Conservation (phyloP, 2,888 invertebrate species). For the Archaeoteleia sp. region DNA sequence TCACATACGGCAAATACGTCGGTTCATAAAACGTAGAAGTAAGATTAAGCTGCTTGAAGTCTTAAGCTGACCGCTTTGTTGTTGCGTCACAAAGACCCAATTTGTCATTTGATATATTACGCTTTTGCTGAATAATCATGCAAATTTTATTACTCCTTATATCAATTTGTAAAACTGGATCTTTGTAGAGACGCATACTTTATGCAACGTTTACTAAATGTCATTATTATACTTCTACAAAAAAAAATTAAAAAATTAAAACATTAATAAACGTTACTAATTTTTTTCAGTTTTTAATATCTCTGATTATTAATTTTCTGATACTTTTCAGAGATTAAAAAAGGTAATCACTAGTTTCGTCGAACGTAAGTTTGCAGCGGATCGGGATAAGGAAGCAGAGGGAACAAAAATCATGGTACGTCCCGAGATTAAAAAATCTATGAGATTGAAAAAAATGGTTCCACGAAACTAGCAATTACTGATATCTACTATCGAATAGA, state of each 20-base stretch:
- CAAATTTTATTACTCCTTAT: no score
- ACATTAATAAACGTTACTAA: conserved; percentile 23
- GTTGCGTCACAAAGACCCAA: conserved; percentile 41
- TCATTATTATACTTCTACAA: no score
- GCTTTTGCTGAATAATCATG: conserved; percentile 3
- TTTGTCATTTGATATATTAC: conserved; percentile 8
- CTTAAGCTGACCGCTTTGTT: conserved; percentile 55
- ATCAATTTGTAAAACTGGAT: conserved; percentile 14
- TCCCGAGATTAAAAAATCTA: no score
- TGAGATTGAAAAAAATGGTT: conserved; percentile 21
- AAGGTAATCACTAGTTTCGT: conserved; percentile 42
- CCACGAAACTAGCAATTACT: conserved; percentile 56
- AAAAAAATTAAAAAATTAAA: no score
- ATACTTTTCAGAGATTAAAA: conserved; percentile 6
- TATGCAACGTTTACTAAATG: conserved; percentile 17
- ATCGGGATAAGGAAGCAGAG: conserved; percentile 6
- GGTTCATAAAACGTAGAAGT: conserved; percentile 56
- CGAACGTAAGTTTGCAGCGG: conserved; percentile 15
- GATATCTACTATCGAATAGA: conserved; percentile 44
- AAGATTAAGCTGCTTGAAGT: conserved; percentile 61
- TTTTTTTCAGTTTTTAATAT: conserved; percentile 1
- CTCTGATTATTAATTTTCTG: conserved; percentile 3
- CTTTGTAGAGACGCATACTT: conserved; percentile 13
- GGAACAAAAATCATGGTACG: conserved; percentile 13
- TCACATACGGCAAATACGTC: conserved; percentile 50